Percentiles rank a stretch among this genome's conserved stretches.
Conservation (phyloP, 2,797 vertebrate species). For the Fundulus diaphanus region DNA sequence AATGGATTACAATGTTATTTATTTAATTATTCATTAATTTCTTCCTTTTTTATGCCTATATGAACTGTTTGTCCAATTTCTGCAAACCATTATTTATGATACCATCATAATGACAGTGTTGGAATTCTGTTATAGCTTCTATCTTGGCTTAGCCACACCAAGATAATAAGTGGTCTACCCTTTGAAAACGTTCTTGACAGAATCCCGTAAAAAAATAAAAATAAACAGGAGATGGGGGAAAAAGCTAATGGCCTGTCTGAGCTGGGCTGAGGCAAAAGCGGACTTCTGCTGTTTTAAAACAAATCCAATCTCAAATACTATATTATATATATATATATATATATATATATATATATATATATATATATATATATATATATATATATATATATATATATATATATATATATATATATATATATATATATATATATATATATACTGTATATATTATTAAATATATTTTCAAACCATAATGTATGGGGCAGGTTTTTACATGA, state of each 20-base stretch:
- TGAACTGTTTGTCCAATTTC: neutral
- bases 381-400: too few relatives aligned
- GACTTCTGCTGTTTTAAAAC: neutral
- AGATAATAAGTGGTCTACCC: neutral
- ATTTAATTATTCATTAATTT: too few relatives aligned
- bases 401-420: too few relatives aligned
- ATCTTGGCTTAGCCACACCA: neutral
- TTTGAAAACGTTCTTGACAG: neutral
- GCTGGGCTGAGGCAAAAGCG: too few relatives aligned
- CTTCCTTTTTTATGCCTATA: too few relatives aligned
- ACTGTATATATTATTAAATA: too few relatives aligned
- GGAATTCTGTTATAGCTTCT: neutral
- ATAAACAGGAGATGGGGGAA: neutral
- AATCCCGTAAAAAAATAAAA: neutral
- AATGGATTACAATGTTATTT: neutral
- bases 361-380: too few relatives aligned
- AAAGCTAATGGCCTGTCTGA: neutral
- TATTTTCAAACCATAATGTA: too few relatives aligned
- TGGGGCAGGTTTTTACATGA: too few relatives aligned
- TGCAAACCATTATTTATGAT: neutral
- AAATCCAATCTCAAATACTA: neutral
- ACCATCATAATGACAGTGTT: neutral
- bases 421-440: too few relatives aligned
- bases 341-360: too few relatives aligned
- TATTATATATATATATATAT: too few relatives aligned